Conservation (phyloP, 2,888 invertebrate species). For the Drosophila peninsularis region DNA sequence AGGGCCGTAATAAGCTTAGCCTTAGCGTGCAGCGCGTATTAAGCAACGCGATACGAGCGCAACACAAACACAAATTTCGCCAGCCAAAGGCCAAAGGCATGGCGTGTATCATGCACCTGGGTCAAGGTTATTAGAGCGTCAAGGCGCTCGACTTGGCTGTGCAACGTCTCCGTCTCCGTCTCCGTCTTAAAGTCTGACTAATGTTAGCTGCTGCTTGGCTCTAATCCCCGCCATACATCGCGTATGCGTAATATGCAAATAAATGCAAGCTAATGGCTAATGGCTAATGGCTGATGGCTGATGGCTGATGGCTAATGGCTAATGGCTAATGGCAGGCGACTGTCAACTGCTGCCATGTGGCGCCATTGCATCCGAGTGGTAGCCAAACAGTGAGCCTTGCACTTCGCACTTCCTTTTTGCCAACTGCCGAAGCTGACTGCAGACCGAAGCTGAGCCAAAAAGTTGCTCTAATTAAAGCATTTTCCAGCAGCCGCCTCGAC, state of each 20-base stretch:
- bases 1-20: conserved; percentile 49
- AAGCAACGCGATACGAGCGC: conserved; percentile 35
- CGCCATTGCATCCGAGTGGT: conserved; percentile 50
- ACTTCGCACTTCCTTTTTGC: neutral
- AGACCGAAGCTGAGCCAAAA: conserved; percentile 26
- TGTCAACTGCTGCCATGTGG: conserved; percentile 36
- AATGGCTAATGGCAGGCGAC: conserved; percentile 44
- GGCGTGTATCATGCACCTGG: conserved; percentile 47
- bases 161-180: neutral
- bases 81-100: conserved; percentile 49
- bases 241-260: conserved; percentile 76
- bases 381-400: conserved; percentile 31
- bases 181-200: conserved; percentile 44
- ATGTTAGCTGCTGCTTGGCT: too few species aligned
- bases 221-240: conserved; percentile 46
- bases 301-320: conserved; percentile 32
- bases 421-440: neutral
- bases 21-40: conserved; percentile 62
- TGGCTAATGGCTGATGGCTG: conserved; percentile 35
- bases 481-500: conserved; percentile 24
- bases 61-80: conserved; percentile 18
- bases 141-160: neutral
- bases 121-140: conserved; percentile 60
- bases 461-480: conserved; percentile 58
- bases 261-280: conserved; percentile 34